Base-by-base conservation (phyloP, 2,113 vertebrate species). In the Todiramphus chloris region DNA sequence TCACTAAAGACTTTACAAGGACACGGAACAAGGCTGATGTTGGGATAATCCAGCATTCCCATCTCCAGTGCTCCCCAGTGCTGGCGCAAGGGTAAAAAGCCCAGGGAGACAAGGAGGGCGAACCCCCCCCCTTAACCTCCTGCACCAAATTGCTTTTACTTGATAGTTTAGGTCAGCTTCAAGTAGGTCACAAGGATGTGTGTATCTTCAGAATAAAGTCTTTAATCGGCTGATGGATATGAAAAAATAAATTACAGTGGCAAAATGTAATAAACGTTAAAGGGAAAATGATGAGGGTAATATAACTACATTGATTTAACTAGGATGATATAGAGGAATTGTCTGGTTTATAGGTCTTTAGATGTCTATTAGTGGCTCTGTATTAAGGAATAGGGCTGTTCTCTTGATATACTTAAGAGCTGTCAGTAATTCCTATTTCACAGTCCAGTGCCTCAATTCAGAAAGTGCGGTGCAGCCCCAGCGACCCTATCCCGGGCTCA, bases 281-380 rank as follows among this genome's bases (percentile, higher is more conserved):
- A 98, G 98, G 98, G 97, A 98, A 98, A 98, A 98, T 98, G 98
- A 98, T 98, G 98, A 98, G 97, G 96, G 98, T 98, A 98, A 98
- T 98, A 98, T 98, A 98, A 98, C 97, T 97, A 98, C 98, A 98
- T 98, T 98, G 98, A 98, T 98, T 98, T 98, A 98, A 98, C 98
- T 97, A 98, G 98, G 97, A 98, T 98, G 98, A 98, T 98, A 97
- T 97, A 98, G 97, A 98, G 98, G 98, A 98, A 98, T 98, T 98
- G 98, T 98, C 98, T 98, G 97, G 96, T 98, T 98, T 98, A 98
- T 98, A 97, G 98, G 98, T 98, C 98, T 98, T 98, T 98, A 95
- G 98, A 98, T 98, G 98, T 98, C 98, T 98, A 98, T 98, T 98
- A 98, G 97, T 92, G 97, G 97, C 97, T 97, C 97, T 97, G 97